Evolutionary conservation across 2,113 vertebrate genomes (phyloP).

Genomic region (Isurus oxyrinchus): DNA sequence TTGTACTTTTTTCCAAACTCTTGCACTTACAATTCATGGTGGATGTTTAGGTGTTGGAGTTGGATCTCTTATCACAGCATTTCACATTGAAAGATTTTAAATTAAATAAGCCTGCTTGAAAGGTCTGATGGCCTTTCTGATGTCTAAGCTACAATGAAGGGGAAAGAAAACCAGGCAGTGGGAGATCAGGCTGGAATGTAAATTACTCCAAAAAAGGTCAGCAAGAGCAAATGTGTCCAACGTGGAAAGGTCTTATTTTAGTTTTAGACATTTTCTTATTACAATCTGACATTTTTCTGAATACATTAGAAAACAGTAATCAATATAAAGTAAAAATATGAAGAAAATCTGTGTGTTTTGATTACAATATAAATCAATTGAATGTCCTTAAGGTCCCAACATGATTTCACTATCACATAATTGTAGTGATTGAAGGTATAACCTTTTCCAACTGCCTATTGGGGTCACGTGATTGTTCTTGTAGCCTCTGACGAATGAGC

Average conservation of each 20-base stretch:
- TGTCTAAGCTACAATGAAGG: neutral
- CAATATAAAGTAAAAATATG: neutral
- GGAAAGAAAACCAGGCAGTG: neutral
- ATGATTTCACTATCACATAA: neutral
- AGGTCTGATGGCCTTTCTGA: neutral
- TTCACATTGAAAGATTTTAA: neutral
- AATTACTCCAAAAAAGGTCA: neutral
- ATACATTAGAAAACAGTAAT: neutral
- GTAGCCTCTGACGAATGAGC: too few species aligned
- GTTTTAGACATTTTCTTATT: neutral
- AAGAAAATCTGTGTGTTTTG: neutral
- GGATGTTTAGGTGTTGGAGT: neutral
- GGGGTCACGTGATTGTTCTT: too few species aligned
- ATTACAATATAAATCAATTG: neutral
- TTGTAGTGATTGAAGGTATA: too few species aligned
- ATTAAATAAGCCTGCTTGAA: neutral
- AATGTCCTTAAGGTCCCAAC: neutral
- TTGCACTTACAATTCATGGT: neutral
- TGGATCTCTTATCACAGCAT: conserved; percentile 1
- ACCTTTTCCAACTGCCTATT: too few species aligned
- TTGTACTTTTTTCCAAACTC: neutral
- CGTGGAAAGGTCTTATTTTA: neutral
- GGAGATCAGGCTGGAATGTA: neutral
- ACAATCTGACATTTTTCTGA: neutral
- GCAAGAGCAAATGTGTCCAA: neutral